Evolutionary conservation across 2,113 vertebrate species (phyloP).

Genomic region (Psettodes erumei): DNA sequence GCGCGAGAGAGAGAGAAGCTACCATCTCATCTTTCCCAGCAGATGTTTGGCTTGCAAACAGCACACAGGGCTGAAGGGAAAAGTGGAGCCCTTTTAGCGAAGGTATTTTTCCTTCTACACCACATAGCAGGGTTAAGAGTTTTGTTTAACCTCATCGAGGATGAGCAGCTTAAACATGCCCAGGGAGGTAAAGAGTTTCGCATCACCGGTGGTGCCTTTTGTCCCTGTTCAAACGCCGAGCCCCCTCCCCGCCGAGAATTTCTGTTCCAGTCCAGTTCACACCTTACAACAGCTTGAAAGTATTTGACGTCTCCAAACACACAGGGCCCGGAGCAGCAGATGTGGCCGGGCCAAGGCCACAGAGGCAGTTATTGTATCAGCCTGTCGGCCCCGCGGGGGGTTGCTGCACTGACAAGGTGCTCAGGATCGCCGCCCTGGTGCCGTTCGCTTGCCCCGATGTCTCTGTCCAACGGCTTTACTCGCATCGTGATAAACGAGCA

Average conservation of each 20-base stretch:
- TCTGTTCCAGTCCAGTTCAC: slow-evolving; percentile 83
- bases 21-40: slow-evolving; percentile 67
- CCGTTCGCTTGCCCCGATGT: slow-evolving; percentile 55
- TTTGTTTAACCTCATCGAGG: slow-evolving; percentile 64
- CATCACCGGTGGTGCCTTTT: slow-evolving; percentile 60
- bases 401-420: slow-evolving; percentile 54
- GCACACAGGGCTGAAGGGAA: slow-evolving; percentile 12
- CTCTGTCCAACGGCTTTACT: slow-evolving; percentile 42
- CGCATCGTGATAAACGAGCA: not conserved
- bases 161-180: slow-evolving; percentile 52
- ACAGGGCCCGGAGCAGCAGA: slow-evolving; percentile 71
- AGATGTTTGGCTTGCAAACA: slow-evolving; percentile 69
- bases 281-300: slow-evolving; percentile 80
- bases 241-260: slow-evolving; percentile 72
- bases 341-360: slow-evolving; percentile 70
- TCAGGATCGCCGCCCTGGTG: slow-evolving; percentile 52
- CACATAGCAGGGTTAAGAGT: slow-evolving; percentile 59
- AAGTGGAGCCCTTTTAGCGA: slow-evolving; percentile 22
- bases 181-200: slow-evolving; percentile 56
- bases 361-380: slow-evolving; percentile 77
- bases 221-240: slow-evolving; percentile 65
- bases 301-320: slow-evolving; percentile 83
- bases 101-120: slow-evolving; percentile 10
- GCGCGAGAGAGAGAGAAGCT: slow-evolving; percentile 60
- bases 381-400: slow-evolving; percentile 44